Percentiles rank a stretch among this genome's conserved stretches.
Evolutionary conservation across 2,888 invertebrate genomes (phyloP).

Genomic region (Piscicola geometra): DNA sequence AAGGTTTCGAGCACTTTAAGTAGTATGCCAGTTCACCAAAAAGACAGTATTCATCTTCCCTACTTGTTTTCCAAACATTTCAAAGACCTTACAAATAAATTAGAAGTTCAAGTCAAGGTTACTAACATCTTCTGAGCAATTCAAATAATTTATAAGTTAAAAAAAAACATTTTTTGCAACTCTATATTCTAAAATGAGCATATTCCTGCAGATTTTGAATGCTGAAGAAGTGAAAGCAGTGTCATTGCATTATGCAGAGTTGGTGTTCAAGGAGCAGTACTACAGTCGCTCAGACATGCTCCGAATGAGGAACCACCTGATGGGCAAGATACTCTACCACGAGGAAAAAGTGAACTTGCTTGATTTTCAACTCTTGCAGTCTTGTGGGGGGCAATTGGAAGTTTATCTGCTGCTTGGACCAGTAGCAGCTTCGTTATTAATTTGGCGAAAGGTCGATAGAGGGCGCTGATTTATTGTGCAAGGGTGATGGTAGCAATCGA

Average conservation of each 20-base stretch:
- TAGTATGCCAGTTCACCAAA: not conserved
- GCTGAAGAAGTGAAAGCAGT: slow-evolving; percentile 70
- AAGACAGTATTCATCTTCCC: not conserved
- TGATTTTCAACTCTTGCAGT: too few species aligned
- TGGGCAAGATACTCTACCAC: slow-evolving; percentile 57
- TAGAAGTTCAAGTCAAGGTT: not conserved
- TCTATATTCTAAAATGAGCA: too few species aligned
- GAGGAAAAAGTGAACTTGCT: slow-evolving; percentile 30
- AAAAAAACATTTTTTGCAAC: too few species aligned
- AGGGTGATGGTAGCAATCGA: too few species aligned
- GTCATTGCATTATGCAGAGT: slow-evolving; percentile 73
- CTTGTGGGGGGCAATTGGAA: too few species aligned
- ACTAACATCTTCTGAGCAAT: too few species aligned
- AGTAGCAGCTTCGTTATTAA: too few species aligned
- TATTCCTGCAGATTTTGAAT: slow-evolving; percentile 18
- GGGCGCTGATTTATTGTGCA: too few species aligned
- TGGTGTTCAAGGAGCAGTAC: slow-evolving; percentile 95
- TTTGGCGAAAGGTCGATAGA: too few species aligned
- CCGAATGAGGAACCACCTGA: slow-evolving; percentile 81
- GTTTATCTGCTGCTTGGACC: too few species aligned
- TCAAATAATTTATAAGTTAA: too few species aligned
- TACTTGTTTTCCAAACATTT: not conserved
- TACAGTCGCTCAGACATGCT: slow-evolving; percentile 98
- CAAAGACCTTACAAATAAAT: slow-evolving; percentile 2
- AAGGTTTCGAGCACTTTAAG: not conserved